Percentiles rank a stretch among this genome's conserved stretches.
phyloP scores from a whole-genome alignment of 2,888 invertebrate species.

The Hydriomena furcata region DNA sequence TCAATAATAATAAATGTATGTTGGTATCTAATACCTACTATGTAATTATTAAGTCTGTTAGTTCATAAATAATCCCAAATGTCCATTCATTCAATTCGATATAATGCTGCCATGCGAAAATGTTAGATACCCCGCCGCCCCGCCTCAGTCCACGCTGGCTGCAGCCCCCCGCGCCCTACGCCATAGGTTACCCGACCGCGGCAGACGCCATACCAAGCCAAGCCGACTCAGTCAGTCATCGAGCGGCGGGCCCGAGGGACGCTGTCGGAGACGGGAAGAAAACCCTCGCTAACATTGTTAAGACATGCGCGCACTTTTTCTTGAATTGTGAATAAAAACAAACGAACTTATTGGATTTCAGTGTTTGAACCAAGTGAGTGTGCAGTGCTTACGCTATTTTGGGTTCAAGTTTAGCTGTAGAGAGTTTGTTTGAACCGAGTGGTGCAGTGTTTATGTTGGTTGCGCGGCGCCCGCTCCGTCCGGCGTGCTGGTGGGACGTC shows the following conservation, averaged over 20 bases:
- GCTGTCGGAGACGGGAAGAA: slow-evolving; percentile 39
- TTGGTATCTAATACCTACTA: too few relatives aligned
- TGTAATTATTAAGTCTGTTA: too few relatives aligned
- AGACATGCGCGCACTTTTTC: slow-evolving; percentile 72
- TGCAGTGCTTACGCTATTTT: slow-evolving; percentile 60
- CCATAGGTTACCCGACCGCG: slow-evolving; percentile 50
- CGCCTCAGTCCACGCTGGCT: slow-evolving; percentile 37
- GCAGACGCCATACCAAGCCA: slow-evolving; percentile 47
- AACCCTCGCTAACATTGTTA: slow-evolving; percentile 47
- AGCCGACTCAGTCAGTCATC: slow-evolving; percentile 65
- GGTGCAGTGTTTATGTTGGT: slow-evolving; percentile 82
- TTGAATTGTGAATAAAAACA: slow-evolving; percentile 74
- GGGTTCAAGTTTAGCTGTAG: slow-evolving; percentile 46
- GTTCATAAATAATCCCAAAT: too few relatives aligned
- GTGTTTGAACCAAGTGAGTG: slow-evolving; percentile 66
- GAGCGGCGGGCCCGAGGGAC: slow-evolving; percentile 65
- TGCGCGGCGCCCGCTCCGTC: slow-evolving; percentile 71
- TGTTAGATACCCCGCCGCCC: slow-evolving; percentile 38
- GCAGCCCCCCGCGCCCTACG: slow-evolving; percentile 38
- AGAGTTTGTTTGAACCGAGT: slow-evolving; percentile 64
- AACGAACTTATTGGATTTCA: slow-evolving; percentile 71
- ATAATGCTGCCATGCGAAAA: slow-evolving; percentile 47
- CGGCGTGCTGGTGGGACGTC: slow-evolving; percentile 76
- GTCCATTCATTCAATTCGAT: slow-evolving; percentile 54
- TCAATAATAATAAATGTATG: too few relatives aligned